Conservation (phyloP, 2,113 vertebrate genomes). For the Colistium nudipinnis region DNA sequence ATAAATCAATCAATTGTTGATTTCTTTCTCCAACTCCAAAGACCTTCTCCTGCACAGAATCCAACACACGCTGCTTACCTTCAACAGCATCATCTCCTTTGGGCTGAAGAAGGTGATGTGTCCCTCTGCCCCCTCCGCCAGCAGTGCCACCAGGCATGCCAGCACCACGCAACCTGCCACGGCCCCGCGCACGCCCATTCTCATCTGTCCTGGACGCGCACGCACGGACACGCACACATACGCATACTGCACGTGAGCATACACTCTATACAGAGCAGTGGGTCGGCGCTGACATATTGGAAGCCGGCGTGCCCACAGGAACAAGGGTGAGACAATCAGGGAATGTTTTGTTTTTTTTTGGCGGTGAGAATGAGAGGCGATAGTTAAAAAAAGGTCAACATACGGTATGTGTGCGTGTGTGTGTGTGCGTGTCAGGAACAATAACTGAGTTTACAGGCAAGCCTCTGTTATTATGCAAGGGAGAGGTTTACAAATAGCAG, state of each 20-base stretch:
- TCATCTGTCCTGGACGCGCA: slow-evolving; percentile 43
- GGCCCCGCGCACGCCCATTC: slow-evolving; percentile 78
- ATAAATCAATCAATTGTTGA: neutral
- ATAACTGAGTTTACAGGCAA: neutral
- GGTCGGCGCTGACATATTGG: neutral
- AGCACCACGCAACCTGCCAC: slow-evolving; percentile 73
- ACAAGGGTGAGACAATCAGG: slow-evolving; percentile 10
- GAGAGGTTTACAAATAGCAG: slow-evolving; percentile 39
- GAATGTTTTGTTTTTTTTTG: slow-evolving; percentile 1
- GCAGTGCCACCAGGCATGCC: slow-evolving; percentile 71
- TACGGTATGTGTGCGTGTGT: neutral
- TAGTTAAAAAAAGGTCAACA: slow-evolving; percentile 39
- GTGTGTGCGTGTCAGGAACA: slow-evolving; percentile 11
- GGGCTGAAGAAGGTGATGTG: slow-evolving; percentile 87
- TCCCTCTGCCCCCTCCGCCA: slow-evolving; percentile 81
- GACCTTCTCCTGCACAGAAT: neutral
- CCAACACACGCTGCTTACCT: slow-evolving; percentile 73
- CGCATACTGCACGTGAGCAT: neutral
- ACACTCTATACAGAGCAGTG: slow-evolving; percentile 1
- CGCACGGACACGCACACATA: neutral
- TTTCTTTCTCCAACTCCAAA: neutral
- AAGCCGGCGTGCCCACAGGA: neutral
- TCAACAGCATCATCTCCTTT: slow-evolving; percentile 82
- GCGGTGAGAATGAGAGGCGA: neutral
- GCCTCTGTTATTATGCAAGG: slow-evolving; percentile 38